phyloP scores from a whole-genome alignment of 1,140 invertebrate species.

The Galleria mellonella region DNA sequence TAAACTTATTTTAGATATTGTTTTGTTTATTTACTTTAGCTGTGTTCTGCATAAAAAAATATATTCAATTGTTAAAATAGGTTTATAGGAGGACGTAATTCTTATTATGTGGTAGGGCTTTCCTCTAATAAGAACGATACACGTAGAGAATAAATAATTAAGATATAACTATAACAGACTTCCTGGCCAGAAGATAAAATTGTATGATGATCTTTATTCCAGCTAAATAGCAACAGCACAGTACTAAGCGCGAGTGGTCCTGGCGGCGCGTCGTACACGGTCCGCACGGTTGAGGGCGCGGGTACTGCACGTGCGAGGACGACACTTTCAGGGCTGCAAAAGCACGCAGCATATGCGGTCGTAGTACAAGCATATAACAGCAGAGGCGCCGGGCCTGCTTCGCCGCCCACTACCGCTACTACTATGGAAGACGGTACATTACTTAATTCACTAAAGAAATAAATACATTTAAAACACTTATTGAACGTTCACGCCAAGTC shows the following conservation, averaged over 20 bases:
- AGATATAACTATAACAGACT: too few species aligned
- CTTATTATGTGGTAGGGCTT: too few species aligned
- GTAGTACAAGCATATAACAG: conserved; percentile 95
- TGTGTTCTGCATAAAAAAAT: too few species aligned
- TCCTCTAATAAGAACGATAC: too few species aligned
- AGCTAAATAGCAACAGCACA: conserved; percentile 62
- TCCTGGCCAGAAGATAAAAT: too few species aligned
- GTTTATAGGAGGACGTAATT: too few species aligned
- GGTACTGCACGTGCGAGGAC: conserved; percentile 73
- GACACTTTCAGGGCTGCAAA: conserved; percentile 81
- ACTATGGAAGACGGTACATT: conserved; percentile 94
- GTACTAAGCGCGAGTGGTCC: conserved; percentile 57
- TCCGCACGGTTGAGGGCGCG: conserved; percentile 84
- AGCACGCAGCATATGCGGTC: conserved; percentile 91
- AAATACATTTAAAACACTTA: too few species aligned
- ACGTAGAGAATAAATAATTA: too few species aligned
- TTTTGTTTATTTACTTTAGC: too few species aligned
- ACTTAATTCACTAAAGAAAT: conserved; percentile 7
- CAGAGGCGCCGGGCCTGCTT: conserved; percentile 90
- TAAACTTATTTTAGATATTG: too few species aligned
- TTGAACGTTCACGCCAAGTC: too few species aligned
- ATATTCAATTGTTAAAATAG: too few species aligned
- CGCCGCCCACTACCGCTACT: conserved; percentile 85
- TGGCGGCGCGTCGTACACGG: conserved; percentile 76
- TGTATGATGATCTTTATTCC: conserved; percentile 1